These are phyloP conservation scores for Laticauda laticaudata DNA, from an alignment of 2,113 vertebrate genomes.

Conservation along the genomic window DNA sequence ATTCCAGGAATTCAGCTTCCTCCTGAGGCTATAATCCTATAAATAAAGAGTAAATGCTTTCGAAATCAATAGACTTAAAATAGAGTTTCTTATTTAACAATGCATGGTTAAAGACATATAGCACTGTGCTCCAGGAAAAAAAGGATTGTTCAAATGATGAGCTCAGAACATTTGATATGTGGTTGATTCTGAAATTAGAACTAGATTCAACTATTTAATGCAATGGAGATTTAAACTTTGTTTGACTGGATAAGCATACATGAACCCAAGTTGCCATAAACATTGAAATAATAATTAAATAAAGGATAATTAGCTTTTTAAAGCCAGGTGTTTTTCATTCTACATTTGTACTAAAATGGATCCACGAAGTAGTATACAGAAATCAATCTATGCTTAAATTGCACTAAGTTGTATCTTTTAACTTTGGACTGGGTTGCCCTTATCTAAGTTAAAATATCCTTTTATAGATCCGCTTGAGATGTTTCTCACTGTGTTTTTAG, in stretches of 20 bases:
- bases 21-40: neutral
- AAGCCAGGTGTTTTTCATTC: neutral
- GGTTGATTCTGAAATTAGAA: slow-evolving; percentile 2
- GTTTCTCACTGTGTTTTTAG: neutral
- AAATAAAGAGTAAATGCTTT: neutral
- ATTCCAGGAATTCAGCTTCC: slow-evolving; percentile 13
- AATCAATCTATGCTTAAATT: neutral
- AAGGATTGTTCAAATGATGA: neutral
- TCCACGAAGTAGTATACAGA: neutral
- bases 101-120: neutral
- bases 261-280: neutral
- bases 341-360: neutral
- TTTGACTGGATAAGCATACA: neutral
- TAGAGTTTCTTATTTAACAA: neutral
- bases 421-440: neutral
- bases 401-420: neutral
- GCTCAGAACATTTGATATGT: neutral
- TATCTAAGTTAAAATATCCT: neutral
- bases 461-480: neutral
- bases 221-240: neutral
- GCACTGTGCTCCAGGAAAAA: neutral
- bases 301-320: neutral
- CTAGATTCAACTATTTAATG: neutral
- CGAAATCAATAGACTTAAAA: neutral
- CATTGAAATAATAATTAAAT: neutral